Percentiles rank a stretch among this genome's conserved stretches.
phyloP scores from a whole-genome alignment of 1,140 invertebrate genomes.

The Conus betulinus region DNA sequence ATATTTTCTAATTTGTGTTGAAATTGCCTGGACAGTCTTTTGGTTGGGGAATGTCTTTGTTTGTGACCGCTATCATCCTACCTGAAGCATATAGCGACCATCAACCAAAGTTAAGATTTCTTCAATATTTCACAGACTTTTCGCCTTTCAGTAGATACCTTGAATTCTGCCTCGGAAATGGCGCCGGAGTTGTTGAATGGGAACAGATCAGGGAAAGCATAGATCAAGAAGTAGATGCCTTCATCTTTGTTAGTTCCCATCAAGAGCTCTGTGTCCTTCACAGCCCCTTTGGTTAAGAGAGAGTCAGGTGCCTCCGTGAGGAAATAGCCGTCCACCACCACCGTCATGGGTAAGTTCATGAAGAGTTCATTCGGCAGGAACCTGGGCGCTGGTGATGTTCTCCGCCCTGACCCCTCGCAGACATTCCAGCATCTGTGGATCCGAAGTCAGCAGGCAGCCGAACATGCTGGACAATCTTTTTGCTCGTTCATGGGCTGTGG shows the following conservation, averaged over 20 bases:
- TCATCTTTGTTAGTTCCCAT: conserved; percentile 96
- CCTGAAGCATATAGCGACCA: no score
- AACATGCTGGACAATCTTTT: conserved; percentile 39
- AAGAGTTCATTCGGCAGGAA: conserved; percentile 9
- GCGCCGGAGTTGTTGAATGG: conserved; percentile 28
- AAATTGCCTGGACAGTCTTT: no score
- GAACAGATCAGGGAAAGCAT: conserved; percentile 47
- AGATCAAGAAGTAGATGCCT: conserved; percentile 61
- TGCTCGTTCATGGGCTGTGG: conserved; percentile 86
- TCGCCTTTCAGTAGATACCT: conserved; percentile 26
- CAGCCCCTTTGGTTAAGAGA: conserved; percentile 86
- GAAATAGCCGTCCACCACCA: conserved; percentile 94
- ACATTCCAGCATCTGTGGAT: conserved; percentile 85
- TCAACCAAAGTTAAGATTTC: no score
- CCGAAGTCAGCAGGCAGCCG: conserved; percentile 40
- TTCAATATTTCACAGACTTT: no score
- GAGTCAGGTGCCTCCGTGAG: conserved; percentile 87
- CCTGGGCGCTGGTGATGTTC: conserved; percentile 88
- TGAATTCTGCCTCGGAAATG: conserved; percentile 50
- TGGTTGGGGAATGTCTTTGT: no score
- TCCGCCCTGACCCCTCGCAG: conserved; percentile 83
- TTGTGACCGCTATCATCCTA: no score
- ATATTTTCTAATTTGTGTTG: no score
- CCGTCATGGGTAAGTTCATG: conserved; percentile 88
- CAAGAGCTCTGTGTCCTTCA: conserved; percentile 93